These are phyloP conservation scores for Liolophura sinensis DNA, from an alignment of 1,140 invertebrate species.

Conservation along the genomic window DNA sequence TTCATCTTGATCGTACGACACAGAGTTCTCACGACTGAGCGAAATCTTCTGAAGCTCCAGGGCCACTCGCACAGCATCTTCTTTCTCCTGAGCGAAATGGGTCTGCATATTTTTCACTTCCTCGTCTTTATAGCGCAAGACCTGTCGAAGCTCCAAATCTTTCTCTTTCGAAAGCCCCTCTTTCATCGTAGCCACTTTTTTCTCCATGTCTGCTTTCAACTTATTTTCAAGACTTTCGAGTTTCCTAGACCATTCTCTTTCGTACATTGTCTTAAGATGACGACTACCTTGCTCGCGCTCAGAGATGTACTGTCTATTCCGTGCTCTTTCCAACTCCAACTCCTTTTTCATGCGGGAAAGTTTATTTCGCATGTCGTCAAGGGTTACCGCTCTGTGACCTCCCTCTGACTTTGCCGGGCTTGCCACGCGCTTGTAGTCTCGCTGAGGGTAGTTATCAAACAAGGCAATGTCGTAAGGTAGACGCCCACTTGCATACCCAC, in stretches of 20 bases:
- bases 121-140: slow-evolving; percentile 21
- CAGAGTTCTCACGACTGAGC: not conserved
- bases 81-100: slow-evolving; percentile 4
- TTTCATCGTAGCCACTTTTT: slow-evolving; percentile 14
- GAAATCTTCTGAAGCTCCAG: slow-evolving; percentile 1
- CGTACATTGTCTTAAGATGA: not conserved
- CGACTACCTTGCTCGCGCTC: not conserved
- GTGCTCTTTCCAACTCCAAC: not conserved
- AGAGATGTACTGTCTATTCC: not conserved
- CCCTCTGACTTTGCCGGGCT: not conserved
- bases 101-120: slow-evolving; percentile 12
- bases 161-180: slow-evolving; percentile 23
- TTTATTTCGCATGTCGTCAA: not conserved
- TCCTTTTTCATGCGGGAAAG: not conserved
- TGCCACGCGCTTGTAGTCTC: no score
- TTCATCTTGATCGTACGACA: not conserved
- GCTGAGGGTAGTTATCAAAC: no score
- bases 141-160: slow-evolving; percentile 27
- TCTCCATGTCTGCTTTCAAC: slow-evolving; percentile 20
- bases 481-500: no score
- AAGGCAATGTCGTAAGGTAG: no score
- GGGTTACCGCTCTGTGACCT: not conserved
- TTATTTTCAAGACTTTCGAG: slow-evolving; percentile 7
- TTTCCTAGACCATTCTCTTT: not conserved
- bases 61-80: slow-evolving; percentile 2